Percentiles rank a stretch among this genome's conserved stretches.
These are phyloP conservation scores for Sesamia nonagrioides DNA, from an alignment of 1,140 invertebrate species.

Conservation along the genomic window DNA sequence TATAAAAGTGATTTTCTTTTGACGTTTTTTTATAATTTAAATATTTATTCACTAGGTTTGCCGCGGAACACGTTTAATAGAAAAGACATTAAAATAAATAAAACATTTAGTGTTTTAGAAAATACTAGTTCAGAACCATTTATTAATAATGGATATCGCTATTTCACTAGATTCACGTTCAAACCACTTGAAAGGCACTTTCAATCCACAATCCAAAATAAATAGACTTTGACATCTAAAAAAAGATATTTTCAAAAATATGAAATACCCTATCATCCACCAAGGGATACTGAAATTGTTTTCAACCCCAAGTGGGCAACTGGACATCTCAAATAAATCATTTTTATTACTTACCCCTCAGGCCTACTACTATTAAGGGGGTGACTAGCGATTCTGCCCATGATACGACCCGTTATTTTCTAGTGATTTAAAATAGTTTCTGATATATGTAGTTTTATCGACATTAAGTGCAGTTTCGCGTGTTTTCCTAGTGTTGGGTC, in stretches of 20 bases:
- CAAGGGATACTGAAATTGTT: conserved; percentile 79
- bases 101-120: too few species aligned
- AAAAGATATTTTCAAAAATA: conserved; percentile 6
- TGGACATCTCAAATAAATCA: conserved; percentile 84
- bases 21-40: neutral
- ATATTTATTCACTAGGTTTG: neutral
- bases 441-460: conserved; percentile 57
- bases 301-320: conserved; percentile 74
- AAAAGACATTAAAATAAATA: neutral
- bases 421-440: conserved; percentile 76
- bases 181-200: neutral
- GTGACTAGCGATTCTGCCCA: conserved; percentile 67
- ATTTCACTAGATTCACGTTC: too few species aligned
- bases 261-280: conserved; percentile 66
- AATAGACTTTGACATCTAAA: neutral
- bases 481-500: conserved; percentile 50
- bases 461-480: conserved; percentile 77
- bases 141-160: too few species aligned
- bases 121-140: too few species aligned
- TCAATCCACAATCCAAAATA: neutral
- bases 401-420: conserved; percentile 58
- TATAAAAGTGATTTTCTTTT: conserved; percentile 27
- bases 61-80: neutral
- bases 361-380: conserved; percentile 61
- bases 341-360: conserved; percentile 77